phyloP scores from a whole-genome alignment of 2,797 vertebrate species.

The Parambassis ranga region DNA sequence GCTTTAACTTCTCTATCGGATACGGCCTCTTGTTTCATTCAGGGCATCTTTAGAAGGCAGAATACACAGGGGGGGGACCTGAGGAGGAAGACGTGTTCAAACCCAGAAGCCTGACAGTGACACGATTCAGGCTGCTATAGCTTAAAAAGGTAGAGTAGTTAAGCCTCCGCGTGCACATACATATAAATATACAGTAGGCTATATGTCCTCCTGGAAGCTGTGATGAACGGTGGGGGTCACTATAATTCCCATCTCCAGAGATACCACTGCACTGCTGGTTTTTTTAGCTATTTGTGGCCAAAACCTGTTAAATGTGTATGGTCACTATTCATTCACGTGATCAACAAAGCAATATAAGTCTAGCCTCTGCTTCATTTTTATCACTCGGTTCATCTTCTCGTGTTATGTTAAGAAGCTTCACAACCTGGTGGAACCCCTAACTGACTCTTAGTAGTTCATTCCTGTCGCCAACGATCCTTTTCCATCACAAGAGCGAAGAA shows the following conservation, averaged over 20 bases:
- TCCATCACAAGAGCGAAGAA: constrained; percentile 44
- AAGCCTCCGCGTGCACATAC: constrained; percentile 41
- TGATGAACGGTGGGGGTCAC: constrained; percentile 18
- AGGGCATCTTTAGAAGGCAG: constrained; percentile 54
- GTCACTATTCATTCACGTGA: constrained; percentile 21
- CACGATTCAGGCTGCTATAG: constrained; percentile 10
- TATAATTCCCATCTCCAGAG: constrained; percentile 6
- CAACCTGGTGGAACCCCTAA: constrained; percentile 12
- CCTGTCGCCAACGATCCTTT: constrained; percentile 30
- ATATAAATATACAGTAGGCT: constrained; percentile 31
- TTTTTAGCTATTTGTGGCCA: constrained; percentile 46
- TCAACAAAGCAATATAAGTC: constrained; percentile 37
- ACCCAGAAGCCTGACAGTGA: constrained; percentile 22
- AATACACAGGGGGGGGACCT: constrained; percentile 62
- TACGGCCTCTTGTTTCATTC: constrained; percentile 59
- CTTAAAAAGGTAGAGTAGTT: constrained; percentile 29
- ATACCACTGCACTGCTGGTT: constrained; percentile 48
- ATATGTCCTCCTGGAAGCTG: constrained; percentile 32
- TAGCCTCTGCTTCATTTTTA: constrained; percentile 18
- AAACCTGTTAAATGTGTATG: constrained; percentile 24
- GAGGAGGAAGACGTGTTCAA: constrained; percentile 1
- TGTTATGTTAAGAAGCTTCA: constrained; percentile 16
- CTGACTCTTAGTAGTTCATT: constrained; percentile 9
- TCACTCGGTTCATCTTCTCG: background rate
- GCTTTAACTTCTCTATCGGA: constrained; percentile 75